These are phyloP conservation scores for Casuarius casuarius DNA, from an alignment of 2,113 vertebrate species.

Conservation along the genomic window DNA sequence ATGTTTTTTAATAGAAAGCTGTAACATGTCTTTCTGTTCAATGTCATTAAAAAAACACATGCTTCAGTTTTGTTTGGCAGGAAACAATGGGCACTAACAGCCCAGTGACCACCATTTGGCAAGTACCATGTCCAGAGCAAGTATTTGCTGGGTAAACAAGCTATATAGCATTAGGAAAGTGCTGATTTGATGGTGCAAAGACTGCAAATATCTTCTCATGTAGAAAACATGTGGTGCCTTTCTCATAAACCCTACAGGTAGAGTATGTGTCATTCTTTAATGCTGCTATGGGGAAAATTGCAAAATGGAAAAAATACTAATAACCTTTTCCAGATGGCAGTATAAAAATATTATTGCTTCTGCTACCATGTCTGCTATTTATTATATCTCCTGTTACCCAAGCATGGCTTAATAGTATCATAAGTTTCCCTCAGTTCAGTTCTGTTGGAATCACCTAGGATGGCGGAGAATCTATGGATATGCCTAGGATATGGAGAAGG, in stretches of 20 bases:
- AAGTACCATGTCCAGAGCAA: slow-evolving; percentile 25
- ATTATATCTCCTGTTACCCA: slow-evolving; percentile 50
- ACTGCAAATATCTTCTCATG: slow-evolving; percentile 53
- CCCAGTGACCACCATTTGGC: slow-evolving; percentile 39
- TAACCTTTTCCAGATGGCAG: slow-evolving; percentile 66
- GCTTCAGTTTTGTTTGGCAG: slow-evolving; percentile 57
- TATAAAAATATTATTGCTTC: slow-evolving; percentile 65
- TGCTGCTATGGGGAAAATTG: slow-evolving; percentile 34
- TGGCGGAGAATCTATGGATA: neutral
- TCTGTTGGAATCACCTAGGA: neutral
- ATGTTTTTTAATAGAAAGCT: neutral
- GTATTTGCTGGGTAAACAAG: slow-evolving; percentile 45
- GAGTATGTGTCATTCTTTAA: slow-evolving; percentile 60
- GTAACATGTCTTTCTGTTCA: slow-evolving; percentile 15
- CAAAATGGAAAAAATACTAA: slow-evolving; percentile 70
- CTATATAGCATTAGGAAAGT: slow-evolving; percentile 24
- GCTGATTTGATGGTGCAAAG: slow-evolving; percentile 45
- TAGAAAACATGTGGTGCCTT: slow-evolving; percentile 45
- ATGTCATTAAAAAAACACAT: slow-evolving; percentile 48
- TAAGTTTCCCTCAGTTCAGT: neutral
- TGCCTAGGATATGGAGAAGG: neutral
- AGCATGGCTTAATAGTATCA: neutral
- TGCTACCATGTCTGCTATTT: slow-evolving; percentile 61
- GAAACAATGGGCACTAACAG: slow-evolving; percentile 51
- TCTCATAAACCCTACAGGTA: slow-evolving; percentile 66